Evolutionary conservation across 2,888 invertebrate species (phyloP).

Genomic region (Peribatodes rhomboidaria): DNA sequence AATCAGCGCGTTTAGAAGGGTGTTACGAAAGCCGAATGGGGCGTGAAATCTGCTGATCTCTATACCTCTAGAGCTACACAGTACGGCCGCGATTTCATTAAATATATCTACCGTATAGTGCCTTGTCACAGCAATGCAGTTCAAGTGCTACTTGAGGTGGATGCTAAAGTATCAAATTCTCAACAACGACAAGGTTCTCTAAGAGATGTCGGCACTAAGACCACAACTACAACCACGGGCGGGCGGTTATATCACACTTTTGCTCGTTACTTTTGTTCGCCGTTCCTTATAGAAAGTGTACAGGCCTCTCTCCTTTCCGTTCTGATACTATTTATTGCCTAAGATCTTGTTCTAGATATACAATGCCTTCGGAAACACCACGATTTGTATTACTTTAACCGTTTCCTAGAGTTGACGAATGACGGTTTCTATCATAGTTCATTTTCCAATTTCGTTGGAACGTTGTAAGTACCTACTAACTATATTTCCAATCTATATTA

Average conservation of each 20-base stretch:
- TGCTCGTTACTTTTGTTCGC: constrained; percentile 70
- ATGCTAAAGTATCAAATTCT: neutral
- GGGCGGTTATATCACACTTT: constrained; percentile 78
- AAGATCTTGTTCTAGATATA: constrained; percentile 50
- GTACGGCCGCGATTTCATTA: constrained; percentile 23
- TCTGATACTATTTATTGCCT: constrained; percentile 73
- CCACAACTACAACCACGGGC: constrained; percentile 55
- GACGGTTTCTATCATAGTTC: constrained; percentile 32
- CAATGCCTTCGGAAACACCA: constrained; percentile 47
- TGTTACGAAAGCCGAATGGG: constrained; percentile 44
- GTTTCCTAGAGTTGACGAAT: constrained; percentile 43
- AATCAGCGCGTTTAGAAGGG: constrained; percentile 36
- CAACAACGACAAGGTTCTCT: constrained; percentile 26
- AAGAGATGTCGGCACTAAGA: constrained; percentile 22
- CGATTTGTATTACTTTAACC: constrained; percentile 37
- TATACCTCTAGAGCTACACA: constrained; percentile 32
- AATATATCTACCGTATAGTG: constrained; percentile 7
- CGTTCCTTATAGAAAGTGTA: constrained; percentile 78
- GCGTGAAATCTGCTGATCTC: constrained; percentile 43
- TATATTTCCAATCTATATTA: neutral
- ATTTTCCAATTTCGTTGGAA: constrained; percentile 21
- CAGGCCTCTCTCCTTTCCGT: constrained; percentile 76
- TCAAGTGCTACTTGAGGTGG: neutral
- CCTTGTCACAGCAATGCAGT: constrained; percentile 16
- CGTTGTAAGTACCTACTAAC: neutral